Evolutionary conservation across 2,888 invertebrate genomes (phyloP), one percentile per base, ranked within the genome.

Genomic region (Athripsodes cinereus): DNA sequence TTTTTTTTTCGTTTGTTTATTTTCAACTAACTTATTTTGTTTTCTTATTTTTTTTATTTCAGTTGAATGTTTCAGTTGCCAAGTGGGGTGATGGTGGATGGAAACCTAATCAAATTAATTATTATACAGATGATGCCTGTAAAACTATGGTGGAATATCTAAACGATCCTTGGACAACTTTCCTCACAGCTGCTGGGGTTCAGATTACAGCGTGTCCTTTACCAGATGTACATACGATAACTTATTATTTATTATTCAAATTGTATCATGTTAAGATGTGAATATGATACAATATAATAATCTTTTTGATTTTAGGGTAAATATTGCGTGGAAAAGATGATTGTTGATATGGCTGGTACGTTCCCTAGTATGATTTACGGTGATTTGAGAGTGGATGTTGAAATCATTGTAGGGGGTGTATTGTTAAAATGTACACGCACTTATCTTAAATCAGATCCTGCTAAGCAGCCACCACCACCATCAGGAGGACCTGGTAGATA

Each of bases 81-180:
- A 62, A 62, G 47, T 62, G 62, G 62, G 62, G 62, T 2, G 62
- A 62, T 50, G 62, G 62, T 1, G 62, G 62, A 16, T 62, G 62
- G 62, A 62, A 62, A 21, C 62, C 62, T 1, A 62, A 62, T 20
- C 59, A 59, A 1, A 48, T 59, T 1, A 59, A 59, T 21, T 56
- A 51, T 22, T 31, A 16, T 11, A 26, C 2, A 13, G 3, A 20
- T 13, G 11, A 40, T 13, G 55, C 52, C 2, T 62, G 62, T n/a
- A 22, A 59, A 0, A 56, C 55, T 3, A 6, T 62, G 10, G 19
- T 47, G 2, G 2, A 59, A 34, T 20, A 59, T 8, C 19, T 52
- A 1, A 19, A 20, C 31, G 16, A 40, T 8, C 52, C 57, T 2
- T 62, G 62, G 62, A 21, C 47, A 22, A 2, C 40, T 11, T 51